phyloP scores from a whole-genome alignment of 1,140 invertebrate species.

The Pogonomyrmex barbatus region DNA sequence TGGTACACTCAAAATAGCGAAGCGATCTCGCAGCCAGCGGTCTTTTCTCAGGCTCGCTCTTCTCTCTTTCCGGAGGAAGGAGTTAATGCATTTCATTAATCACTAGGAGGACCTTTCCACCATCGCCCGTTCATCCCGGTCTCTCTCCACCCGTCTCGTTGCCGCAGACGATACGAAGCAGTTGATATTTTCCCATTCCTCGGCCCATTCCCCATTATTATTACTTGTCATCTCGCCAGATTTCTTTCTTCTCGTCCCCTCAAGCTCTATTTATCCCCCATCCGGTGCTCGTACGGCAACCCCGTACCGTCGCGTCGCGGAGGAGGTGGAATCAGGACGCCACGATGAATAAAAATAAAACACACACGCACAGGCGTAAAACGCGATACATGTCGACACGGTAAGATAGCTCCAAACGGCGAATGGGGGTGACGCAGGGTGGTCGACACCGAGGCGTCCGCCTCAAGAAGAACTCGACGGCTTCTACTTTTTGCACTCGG shows the following conservation, averaged over 20 bases:
- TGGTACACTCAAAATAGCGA: slow-evolving; percentile 11
- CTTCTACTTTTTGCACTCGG: slow-evolving; percentile 66
- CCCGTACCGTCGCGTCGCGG: not conserved
- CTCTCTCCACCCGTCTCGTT: not conserved
- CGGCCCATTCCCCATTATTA: slow-evolving; percentile 68
- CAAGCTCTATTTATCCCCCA: slow-evolving; percentile 35
- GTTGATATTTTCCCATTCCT: slow-evolving; percentile 34
- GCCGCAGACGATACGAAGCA: slow-evolving; percentile 38
- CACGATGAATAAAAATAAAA: slow-evolving; percentile 47
- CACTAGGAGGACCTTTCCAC: slow-evolving; percentile 73
- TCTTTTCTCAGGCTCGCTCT: slow-evolving; percentile 64
- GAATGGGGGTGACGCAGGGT: not conserved
- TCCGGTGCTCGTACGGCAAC: not conserved
- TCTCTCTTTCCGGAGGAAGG: slow-evolving; percentile 46
- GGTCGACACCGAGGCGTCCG: slow-evolving; percentile 1
- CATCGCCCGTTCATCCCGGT: slow-evolving; percentile 13
- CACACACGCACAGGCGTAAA: not conserved
- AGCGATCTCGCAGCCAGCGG: slow-evolving; percentile 31
- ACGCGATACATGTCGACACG: slow-evolving; percentile 8
- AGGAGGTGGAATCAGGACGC: slow-evolving; percentile 33
- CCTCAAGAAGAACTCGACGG: slow-evolving; percentile 67
- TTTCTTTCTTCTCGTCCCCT: not conserved
- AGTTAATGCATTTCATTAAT: slow-evolving; percentile 79
- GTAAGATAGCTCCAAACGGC: slow-evolving; percentile 16
- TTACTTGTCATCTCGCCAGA: slow-evolving; percentile 77